Percentiles rank a stretch among this genome's conserved stretches.
Evolutionary conservation across 1,140 invertebrate species (phyloP).

Genomic region (Sipha flava): DNA sequence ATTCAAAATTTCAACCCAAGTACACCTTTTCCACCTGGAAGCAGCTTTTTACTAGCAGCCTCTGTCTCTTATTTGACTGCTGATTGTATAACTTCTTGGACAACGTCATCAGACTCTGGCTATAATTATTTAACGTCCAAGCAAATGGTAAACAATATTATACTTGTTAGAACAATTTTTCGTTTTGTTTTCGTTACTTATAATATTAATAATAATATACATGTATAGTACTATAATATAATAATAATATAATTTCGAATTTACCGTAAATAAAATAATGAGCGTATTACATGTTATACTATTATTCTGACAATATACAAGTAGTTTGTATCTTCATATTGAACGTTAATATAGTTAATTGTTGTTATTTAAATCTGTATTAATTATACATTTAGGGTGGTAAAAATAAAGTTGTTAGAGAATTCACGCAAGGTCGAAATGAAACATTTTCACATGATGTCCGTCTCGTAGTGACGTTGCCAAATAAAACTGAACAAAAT

Average conservation of each 20-base stretch:
- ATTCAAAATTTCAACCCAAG: conserved; percentile 4
- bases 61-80: background rate
- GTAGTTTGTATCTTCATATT: too few relatives aligned
- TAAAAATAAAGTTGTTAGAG: background rate
- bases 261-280: too few relatives aligned
- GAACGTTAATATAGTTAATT: too few relatives aligned
- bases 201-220: too few relatives aligned
- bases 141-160: background rate
- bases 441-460: conserved; percentile 4
- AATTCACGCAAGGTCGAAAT: background rate
- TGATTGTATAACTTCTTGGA: background rate
- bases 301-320: too few relatives aligned
- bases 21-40: background rate
- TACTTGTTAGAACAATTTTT: background rate
- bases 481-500: background rate
- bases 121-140: conserved; percentile 18
- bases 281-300: too few relatives aligned
- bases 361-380: background rate
- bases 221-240: too few relatives aligned
- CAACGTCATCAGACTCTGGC: conserved; percentile 1
- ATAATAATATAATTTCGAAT: too few relatives aligned
- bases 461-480: background rate
- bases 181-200: too few relatives aligned
- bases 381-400: background rate
- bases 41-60: background rate